Evolutionary conservation across 2,797 vertebrate species (phyloP).

Genomic region (Lagorchestes hirsutus): DNA sequence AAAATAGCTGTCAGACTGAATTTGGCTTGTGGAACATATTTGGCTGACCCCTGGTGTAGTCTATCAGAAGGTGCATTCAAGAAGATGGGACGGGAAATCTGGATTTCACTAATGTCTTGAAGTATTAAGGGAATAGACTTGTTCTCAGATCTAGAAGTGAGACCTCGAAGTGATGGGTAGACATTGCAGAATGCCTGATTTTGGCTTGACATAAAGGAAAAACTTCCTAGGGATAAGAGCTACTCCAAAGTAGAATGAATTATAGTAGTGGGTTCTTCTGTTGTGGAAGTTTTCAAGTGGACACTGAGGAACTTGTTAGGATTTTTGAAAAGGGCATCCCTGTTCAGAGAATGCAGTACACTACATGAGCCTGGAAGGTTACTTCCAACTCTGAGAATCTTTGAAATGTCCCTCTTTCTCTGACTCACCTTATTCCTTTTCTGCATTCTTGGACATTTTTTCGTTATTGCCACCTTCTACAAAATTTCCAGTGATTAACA

Average conservation of each 20-base stretch:
- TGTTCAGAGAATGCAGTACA: background rate
- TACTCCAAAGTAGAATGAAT: background rate
- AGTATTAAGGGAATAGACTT: background rate
- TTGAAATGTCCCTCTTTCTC: background rate
- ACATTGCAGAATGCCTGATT: background rate
- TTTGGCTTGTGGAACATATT: background rate
- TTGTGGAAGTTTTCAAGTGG: background rate
- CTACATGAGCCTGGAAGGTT: background rate
- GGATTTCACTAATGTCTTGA: background rate
- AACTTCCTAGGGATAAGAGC: background rate
- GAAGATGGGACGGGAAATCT: background rate
- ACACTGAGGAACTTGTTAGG: background rate
- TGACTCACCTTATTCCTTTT: background rate
- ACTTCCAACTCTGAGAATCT: background rate
- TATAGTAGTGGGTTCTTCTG: background rate
- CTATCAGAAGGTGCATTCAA: background rate
- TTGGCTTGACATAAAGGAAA: background rate
- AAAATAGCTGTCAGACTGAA: background rate
- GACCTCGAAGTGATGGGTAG: background rate
- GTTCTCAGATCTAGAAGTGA: background rate
- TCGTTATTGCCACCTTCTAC: background rate
- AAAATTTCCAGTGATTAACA: background rate
- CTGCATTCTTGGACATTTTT: background rate
- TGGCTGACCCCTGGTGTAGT: background rate
- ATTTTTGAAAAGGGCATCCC: background rate